Base-by-base conservation (phyloP, 2,888 invertebrate species). In the Yponomeuta cagnagella region DNA sequence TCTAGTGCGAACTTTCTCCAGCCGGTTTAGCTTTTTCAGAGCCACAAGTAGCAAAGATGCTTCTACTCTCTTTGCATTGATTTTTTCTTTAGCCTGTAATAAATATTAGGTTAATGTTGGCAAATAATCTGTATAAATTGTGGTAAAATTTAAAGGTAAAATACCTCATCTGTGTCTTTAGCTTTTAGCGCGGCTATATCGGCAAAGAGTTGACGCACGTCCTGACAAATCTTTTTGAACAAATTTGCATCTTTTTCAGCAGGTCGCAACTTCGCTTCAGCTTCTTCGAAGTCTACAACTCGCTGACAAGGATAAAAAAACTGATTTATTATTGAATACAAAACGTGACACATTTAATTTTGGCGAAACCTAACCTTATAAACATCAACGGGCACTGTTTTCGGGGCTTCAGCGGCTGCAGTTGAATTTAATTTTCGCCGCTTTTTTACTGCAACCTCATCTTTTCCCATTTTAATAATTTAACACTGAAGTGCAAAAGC, bases 1-100 rank as follows among this genome's bases (percentile, higher is more conserved):
- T 78, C 97, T 95, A 63, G 97, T 96, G 2, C 97, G 94, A 70
- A 98, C 95, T 87, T 98, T 98, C 79, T 98, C 97, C 78, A 98
- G 91, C 31, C 98, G 94, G 86, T 98, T 98, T 1, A 98, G 87
- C 85, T 98, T 98, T 81, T 98, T 98, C 70, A 98, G 87, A 71
- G 96, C 93, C n/a, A 97, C 95, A 79, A 97, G 94, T 78, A 95
- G 93, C 70, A 98, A 86, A 0, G 96, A 95, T 0, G 96, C 96
- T 77, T 96, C 94, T 70, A 95, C 93, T 78, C 95, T 93, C 77
- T 95, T 94, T 71, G 95, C 93, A 72, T 93, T 92, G 9, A 96
- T 94, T 80, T 95, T 94, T 70, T 93, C 93, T 77, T 91, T 93
- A 2, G 90, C 90, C 95, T 95, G 74, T 72, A 70, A 73, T 8